These are phyloP conservation scores for Trilocha varians DNA, from an alignment of 2,888 invertebrate genomes.

Conservation along the genomic window DNA sequence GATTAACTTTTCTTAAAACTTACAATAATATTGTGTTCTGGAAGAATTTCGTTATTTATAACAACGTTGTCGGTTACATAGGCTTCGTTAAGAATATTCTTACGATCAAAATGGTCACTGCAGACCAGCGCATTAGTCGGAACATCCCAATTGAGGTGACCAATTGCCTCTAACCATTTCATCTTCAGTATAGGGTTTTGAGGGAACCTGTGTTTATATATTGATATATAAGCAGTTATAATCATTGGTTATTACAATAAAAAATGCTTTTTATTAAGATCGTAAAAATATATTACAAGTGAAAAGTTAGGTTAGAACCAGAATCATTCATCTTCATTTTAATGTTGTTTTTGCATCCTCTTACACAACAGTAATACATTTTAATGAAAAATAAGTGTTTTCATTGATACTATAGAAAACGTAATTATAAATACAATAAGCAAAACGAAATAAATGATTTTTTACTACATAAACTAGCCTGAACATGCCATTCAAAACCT, in stretches of 20 bases:
- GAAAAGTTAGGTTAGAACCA: too few relatives aligned
- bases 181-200: not conserved
- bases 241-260: too few relatives aligned
- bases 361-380: slow-evolving; percentile 8
- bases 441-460: too few relatives aligned
- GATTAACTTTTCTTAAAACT: too few relatives aligned
- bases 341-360: slow-evolving; percentile 8
- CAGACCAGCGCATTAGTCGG: not conserved
- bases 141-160: slow-evolving; percentile 2
- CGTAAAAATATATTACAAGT: too few relatives aligned
- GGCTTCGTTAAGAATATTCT: slow-evolving; percentile 11
- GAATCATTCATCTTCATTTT: not conserved
- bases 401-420: too few relatives aligned
- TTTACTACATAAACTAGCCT: too few relatives aligned
- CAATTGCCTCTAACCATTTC: slow-evolving; percentile 10
- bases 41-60: slow-evolving; percentile 23
- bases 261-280: too few relatives aligned
- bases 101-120: not conserved
- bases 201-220: too few relatives aligned
- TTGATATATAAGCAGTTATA: too few relatives aligned
- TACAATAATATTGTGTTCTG: slow-evolving; percentile 23
- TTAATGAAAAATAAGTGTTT: not conserved
- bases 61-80: slow-evolving; percentile 17
- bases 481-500: too few relatives aligned
- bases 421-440: too few relatives aligned